Base-by-base conservation (phyloP, 2,888 invertebrate genomes). In the Thymelicus lineola region DNA sequence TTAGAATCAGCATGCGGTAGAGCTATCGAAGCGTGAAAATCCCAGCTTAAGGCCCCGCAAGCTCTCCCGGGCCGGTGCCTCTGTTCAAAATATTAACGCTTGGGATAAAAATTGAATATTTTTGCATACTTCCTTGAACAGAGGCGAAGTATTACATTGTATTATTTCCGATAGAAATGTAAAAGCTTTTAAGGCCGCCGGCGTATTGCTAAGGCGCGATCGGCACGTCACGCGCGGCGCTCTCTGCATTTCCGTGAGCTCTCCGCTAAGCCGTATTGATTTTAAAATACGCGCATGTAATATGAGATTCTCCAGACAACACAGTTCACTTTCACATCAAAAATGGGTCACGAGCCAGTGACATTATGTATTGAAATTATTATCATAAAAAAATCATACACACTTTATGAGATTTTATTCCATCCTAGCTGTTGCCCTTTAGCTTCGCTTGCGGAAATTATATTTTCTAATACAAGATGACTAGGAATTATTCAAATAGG, bases 171-270 rank as follows among this genome's bases (percentile, higher is more conserved):
- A 84, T 82, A 85, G 86, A 86, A 90, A 88, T 89, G 86, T 89
- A 87, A 93, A 92, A 92, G 93, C 93, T 93, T 93, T 93, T 92
- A 88, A 89, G 79, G 90, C 91, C 88, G 83, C 80, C 82, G 89
- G 89, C 86, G 84, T 84, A 84, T 82, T 83, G 82, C 76, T 88
- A 89, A 89, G 86, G 84, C 82, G 88, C 87, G 87, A 87, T 85
- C 83, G 85, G 74, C 79, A 82, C 81, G 78, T 78, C 82, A 17
- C 48, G 80, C 82, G 77, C 80, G 78, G 74, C 78, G 78, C 82
- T 78, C 82, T 78, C 80, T 82, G 81, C 81, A 81, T 80, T 83
- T 73, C 68, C 73, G 75, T 79, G 75, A 75, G 73, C 86, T 76
- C 77, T 75, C 78, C 76, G 71, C 78, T 89, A 88, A 90, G 90